These are phyloP conservation scores for Dolichoris vasculosae DNA, from an alignment of 1,140 invertebrate species.

Conservation along the genomic window DNA sequence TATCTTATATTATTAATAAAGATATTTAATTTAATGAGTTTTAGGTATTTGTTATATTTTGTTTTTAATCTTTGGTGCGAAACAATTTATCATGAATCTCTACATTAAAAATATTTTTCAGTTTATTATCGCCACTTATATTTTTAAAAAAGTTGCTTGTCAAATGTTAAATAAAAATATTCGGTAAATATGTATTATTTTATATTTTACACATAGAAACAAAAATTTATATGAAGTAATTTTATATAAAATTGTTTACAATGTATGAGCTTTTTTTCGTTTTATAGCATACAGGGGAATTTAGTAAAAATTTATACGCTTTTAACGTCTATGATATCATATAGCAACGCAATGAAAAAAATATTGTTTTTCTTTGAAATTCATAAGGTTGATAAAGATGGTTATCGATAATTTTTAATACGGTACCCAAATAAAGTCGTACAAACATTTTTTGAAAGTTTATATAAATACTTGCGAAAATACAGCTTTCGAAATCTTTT, in stretches of 20 bases:
- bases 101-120: too few relatives aligned
- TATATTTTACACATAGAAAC: too few relatives aligned
- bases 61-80: too few relatives aligned
- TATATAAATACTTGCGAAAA: not conserved
- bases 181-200: too few relatives aligned
- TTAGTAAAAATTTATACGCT: not conserved
- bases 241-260: not conserved
- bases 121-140: too few relatives aligned
- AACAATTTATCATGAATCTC: too few relatives aligned
- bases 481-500: not conserved
- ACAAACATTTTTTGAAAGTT: not conserved
- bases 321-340: not conserved
- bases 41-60: too few relatives aligned
- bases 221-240: too few relatives aligned
- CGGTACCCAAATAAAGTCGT: not conserved
- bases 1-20: too few relatives aligned
- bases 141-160: too few relatives aligned
- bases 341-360: not conserved
- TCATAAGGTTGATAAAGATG: not conserved
- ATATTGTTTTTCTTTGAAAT: not conserved
- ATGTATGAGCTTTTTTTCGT: not conserved
- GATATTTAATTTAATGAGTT: too few relatives aligned
- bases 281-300: not conserved
- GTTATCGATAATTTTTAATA: not conserved
- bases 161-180: too few relatives aligned